phyloP scores from a whole-genome alignment of 2,113 vertebrate genomes.

The Podarcis cretensis region DNA sequence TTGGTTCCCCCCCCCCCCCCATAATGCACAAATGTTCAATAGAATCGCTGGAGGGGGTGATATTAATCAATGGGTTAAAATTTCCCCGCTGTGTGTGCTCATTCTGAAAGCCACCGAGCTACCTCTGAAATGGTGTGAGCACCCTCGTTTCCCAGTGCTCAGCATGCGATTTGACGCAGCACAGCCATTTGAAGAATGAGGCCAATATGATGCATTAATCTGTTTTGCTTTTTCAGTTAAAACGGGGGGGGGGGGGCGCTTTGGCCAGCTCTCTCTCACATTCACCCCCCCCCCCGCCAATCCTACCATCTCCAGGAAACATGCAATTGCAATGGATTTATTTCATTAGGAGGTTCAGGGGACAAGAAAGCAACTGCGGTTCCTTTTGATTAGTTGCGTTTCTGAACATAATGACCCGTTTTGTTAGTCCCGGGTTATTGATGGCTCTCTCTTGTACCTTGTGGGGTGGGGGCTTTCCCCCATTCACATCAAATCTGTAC shows the following conservation, averaged over 20 bases:
- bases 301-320: background rate
- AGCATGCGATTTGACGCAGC: conserved; percentile 12
- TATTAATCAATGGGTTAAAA: conserved; percentile 12
- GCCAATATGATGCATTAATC: conserved; percentile 20
- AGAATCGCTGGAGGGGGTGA: background rate
- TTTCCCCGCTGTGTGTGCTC: conserved; percentile 6
- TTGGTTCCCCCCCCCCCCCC: background rate
- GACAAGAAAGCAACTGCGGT: conserved; percentile 28
- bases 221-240: background rate
- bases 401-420: conserved; percentile 26
- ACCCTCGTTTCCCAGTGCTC: background rate
- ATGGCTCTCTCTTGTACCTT: conserved; percentile 20
- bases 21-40: conserved; percentile 8
- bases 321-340: conserved; percentile 33
- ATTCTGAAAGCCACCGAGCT: background rate
- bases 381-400: conserved; percentile 12
- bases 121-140: background rate
- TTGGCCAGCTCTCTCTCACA: background rate
- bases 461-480: background rate
- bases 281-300: background rate
- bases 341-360: conserved; percentile 33
- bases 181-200: background rate
- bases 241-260: background rate
- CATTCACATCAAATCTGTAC: background rate
- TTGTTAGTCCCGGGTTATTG: conserved; percentile 54